phyloP scores from a whole-genome alignment of 2,113 vertebrate genomes.

The Melanerpes formicivorus region DNA sequence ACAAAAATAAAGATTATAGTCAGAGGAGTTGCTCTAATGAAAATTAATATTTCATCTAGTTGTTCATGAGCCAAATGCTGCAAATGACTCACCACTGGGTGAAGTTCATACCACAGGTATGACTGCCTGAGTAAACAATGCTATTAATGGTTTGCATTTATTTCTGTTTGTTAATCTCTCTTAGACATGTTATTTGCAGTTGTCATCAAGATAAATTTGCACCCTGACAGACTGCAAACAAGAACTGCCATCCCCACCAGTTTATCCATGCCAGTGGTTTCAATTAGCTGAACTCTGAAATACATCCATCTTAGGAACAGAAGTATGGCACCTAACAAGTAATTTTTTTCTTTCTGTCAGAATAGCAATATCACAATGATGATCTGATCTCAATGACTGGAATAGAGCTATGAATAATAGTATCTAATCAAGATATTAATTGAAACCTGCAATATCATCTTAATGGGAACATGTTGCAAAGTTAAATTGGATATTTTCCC shows the following conservation, averaged over 20 bases:
- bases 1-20: neutral
- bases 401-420: slow-evolving; percentile 28
- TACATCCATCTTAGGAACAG: neutral
- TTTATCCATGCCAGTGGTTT: slow-evolving; percentile 7
- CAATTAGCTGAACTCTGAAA: slow-evolving; percentile 27
- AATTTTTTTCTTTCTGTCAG: neutral
- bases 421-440: slow-evolving; percentile 63
- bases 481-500: slow-evolving; percentile 31
- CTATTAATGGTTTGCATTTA: slow-evolving; percentile 25
- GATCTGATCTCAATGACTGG: neutral
- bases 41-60: neutral
- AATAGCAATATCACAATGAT: slow-evolving; percentile 13
- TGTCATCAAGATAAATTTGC: slow-evolving; percentile 28
- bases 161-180: slow-evolving; percentile 31
- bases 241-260: neutral
- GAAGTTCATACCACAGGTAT: neutral
- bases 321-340: neutral
- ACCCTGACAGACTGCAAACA: slow-evolving; percentile 26
- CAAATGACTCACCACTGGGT: neutral
- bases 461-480: slow-evolving; percentile 20
- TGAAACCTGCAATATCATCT: slow-evolving; percentile 60
- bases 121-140: slow-evolving; percentile 5
- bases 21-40: neutral
- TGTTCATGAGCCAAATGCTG: neutral
- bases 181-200: slow-evolving; percentile 26